Percentiles rank a stretch among this genome's conserved stretches.
Conservation (phyloP, 2,797 vertebrate genomes). For the Enteromius trimaculatus region DNA sequence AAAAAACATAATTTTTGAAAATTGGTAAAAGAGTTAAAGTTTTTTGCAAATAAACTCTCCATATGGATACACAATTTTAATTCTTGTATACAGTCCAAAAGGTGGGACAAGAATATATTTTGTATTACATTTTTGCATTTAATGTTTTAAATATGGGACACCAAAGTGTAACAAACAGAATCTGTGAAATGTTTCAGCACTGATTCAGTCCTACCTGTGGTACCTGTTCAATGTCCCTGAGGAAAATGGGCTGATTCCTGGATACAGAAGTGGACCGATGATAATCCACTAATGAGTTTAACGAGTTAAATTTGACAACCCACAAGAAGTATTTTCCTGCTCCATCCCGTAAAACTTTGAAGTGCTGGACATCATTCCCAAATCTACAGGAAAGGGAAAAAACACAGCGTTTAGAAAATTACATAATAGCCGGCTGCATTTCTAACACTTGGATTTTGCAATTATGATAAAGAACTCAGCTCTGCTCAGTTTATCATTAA, state of each 20-base stretch:
- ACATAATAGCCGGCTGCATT: not conserved
- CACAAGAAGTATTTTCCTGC: slow-evolving; percentile 89
- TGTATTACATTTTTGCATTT: slow-evolving; percentile 1
- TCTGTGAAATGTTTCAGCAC: not conserved
- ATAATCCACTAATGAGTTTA: slow-evolving; percentile 89
- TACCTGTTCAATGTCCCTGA: slow-evolving; percentile 86
- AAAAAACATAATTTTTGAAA: no score
- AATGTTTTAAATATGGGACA: not conserved
- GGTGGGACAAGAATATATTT: not conserved
- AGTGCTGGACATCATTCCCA: slow-evolving; percentile 88
- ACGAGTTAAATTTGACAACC: slow-evolving; percentile 90
- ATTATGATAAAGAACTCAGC: not conserved
- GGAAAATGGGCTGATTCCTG: slow-evolving; percentile 88
- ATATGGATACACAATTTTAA: not conserved
- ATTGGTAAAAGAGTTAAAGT: no score
- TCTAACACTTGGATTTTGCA: not conserved
- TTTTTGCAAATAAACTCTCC: no score
- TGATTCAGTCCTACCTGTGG: slow-evolving; percentile 76
- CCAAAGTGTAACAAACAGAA: not conserved
- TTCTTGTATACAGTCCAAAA: not conserved
- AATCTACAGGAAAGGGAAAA: slow-evolving; percentile 71
- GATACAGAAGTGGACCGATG: slow-evolving; percentile 88
- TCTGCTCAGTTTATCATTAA: not conserved
- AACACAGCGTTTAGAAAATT: not conserved
- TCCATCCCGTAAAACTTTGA: slow-evolving; percentile 87